Evolutionary conservation across 2,888 invertebrate species (phyloP).

Genomic region (Gisinianus flammeolus): DNA sequence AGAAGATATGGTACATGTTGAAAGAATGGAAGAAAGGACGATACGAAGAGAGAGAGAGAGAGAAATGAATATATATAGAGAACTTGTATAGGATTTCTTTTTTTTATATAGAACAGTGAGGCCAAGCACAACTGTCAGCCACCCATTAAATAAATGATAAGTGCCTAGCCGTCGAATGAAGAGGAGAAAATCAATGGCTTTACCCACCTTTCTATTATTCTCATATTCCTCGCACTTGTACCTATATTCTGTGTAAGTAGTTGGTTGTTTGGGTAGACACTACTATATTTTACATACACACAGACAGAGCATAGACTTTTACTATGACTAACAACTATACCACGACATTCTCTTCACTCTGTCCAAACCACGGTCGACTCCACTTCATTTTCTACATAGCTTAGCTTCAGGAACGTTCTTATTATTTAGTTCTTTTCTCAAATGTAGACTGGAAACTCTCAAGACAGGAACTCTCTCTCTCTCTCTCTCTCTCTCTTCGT

Average conservation of each 20-base stretch:
- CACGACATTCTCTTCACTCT: no score
- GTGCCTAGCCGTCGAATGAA: constrained; percentile 43
- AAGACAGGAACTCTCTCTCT: not conserved
- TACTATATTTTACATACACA: not conserved
- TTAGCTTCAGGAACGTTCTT: not conserved
- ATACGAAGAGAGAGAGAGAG: not conserved
- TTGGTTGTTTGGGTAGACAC: not conserved
- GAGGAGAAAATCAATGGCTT: constrained; percentile 45
- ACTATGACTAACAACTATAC: no score
- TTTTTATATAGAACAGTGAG: not conserved
- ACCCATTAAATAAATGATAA: constrained; percentile 49
- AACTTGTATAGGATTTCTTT: no score
- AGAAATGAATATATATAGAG: not conserved
- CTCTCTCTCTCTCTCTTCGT: not conserved
- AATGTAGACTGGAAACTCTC: not conserved
- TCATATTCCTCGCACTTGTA: not conserved
- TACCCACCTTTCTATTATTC: constrained; percentile 7
- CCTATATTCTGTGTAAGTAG: not conserved
- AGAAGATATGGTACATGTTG: not conserved
- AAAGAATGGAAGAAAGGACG: not conserved
- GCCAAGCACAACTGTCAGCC: constrained; percentile 42
- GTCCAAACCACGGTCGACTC: no score
- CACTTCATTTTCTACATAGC: not conserved
- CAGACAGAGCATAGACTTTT: not conserved
- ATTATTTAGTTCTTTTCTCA: not conserved